Base-by-base conservation (phyloP, 2,888 invertebrate genomes). In the Andrena fulva region DNA sequence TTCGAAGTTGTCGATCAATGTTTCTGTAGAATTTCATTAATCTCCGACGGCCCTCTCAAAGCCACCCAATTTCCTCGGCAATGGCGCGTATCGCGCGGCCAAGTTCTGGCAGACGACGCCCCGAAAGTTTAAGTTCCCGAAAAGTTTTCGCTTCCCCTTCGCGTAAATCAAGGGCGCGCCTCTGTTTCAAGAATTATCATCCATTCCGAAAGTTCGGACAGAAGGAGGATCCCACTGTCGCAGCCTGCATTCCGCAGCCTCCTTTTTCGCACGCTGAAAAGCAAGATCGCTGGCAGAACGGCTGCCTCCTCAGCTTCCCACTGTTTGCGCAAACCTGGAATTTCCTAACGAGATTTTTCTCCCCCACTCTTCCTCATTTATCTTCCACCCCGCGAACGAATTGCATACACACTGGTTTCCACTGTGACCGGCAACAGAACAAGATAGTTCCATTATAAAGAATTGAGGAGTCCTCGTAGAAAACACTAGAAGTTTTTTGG, bases 141-240 rank as follows among this genome's bases (percentile, higher is more conserved):
- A 35, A 35, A 73, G 62, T 79, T 79, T 76, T 82, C 82, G 69
- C 69, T 42, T 12, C 56, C 50, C 66, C 35, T 42, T 59, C 54
- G 3, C 35, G 67, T 35, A 50, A 62, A 60, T 67, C 50, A 59
- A 60, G 60, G 50, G 27, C 62, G 52, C 42, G 67, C 8, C n/a
- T 42, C 63, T 62, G 71, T 77, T 80, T 70, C 73, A 70, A 71
- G 59, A 85, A 78, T 85, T 67, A 75, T 78, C 81, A 75, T 78
- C 74, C 78, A 69, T 78, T 67, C 56, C 54, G 42, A 68, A 84
- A 81, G 69, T 77, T 74, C 8, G 62, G 85, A 75, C 80, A 68
- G 74, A 35, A 27, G 64, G 27, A 56, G 50, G 62, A 84, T 71
- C 16, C 31, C 52, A 6, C 5, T 20, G 12, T 62, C 48, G 33